Base-by-base conservation (phyloP, 2,113 vertebrate genomes). In the Garra rufa region DNA sequence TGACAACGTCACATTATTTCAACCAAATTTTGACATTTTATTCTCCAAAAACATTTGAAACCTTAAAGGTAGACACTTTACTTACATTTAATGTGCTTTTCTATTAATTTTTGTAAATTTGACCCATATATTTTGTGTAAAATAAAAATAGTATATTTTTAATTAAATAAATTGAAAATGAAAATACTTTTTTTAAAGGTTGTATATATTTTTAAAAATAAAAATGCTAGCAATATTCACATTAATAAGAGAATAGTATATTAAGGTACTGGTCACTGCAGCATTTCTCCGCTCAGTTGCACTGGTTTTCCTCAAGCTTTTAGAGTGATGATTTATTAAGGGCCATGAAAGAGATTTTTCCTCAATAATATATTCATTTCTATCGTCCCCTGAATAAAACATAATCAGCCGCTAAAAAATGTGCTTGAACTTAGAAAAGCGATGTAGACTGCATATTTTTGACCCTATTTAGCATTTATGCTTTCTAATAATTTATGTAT, bases 261-360 rank as follows among this genome's bases (percentile, higher is more conserved):
- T 67, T n/a, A 81, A 34, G 1, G 21, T 38, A 30, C 17, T 21
- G 57, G 43, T 13, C 59, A 30, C 34, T 44, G 52, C 81, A 59
- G 41, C n/a, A 15, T 59, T 13, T 57, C 70, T 26, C 28, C 52
- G 55, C 67, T 65, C 24, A 55, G 59, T 83, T 88, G 50, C 73
- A 74, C 79, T 21, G 14, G 65, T 71, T 73, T 86, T 70, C 76
- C 76, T 85, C 19, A 59, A 55, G 83, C 84, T 82, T 84, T 82
- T 81, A 81, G 50, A 76, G 15, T 34, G 38, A 89, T 91, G 52
- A 83, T 91, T 93, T 87, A 91, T 92, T 92, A 69, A 92, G 69
- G 34, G 30, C 74, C 9, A 81, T 17, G 19, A 75, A 86, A 86
- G 81, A 83, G 75, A 88, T 88, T 91, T 92, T 87, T 76, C 88